Base-by-base conservation (phyloP, 35 echinoderm and acorn worm species). In the Patiria miniata region DNA sequence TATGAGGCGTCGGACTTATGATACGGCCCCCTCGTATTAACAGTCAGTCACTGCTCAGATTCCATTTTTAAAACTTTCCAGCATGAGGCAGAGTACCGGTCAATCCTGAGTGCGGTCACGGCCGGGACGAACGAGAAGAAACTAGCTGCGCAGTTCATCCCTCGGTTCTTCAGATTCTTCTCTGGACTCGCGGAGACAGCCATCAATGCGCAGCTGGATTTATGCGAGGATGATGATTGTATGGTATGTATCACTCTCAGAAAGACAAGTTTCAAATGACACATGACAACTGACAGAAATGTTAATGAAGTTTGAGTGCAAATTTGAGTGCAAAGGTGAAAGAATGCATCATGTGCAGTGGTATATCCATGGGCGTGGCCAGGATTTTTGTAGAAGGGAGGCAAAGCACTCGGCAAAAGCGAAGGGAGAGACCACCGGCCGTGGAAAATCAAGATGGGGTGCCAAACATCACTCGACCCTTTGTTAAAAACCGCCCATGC, bases 221-320 rank as follows among this genome's bases (percentile, higher is more conserved):
- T 99, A 37, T 98, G 95, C 90, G 92, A 99, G 86, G 96, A 99
- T 92, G 96, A 99, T 55, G 96, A 95, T 47, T 87, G 85, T 21
- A 85, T 86, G 44, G 92, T 99, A 84, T 85, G 96, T 92, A 40
- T 23, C n/a, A n/a, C n/a, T n/a, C n/a, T n/a, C 16, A 36, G 2
- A 59, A 82, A 21, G 17, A 58, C 12, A n/a, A n/a, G n/a, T n/a
- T n/a, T n/a, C n/a, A n/a, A 9, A 36, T n/a, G 65, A 73, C 26
- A 32, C 3, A 12, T 47, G 42, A 47, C 42, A 47, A 12, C 4
- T 47, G 42, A 47, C 42, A 47, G 12, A 47, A 47, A 47, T n/a
- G 42, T 12, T 12, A 47, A 6, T 47, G 42, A 6, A 12, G 42
- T 12, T 6, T 47, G 42, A 47, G 4, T 47, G 4, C 4, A 47